Evolutionary conservation across 2,888 invertebrate species (phyloP).

Genomic region (Ophion slaviceki): DNA sequence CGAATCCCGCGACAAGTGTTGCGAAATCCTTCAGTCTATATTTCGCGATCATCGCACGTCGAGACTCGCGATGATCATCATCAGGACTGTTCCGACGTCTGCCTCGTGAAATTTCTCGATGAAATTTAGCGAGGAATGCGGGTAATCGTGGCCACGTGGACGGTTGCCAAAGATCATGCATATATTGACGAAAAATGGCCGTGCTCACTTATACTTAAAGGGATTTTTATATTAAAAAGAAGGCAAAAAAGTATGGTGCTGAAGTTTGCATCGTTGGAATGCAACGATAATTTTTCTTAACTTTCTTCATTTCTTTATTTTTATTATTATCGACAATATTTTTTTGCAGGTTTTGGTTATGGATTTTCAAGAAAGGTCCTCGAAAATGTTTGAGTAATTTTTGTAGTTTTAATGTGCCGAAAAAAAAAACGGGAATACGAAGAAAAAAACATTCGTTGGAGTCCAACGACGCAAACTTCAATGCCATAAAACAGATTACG

Average conservation of each 20-base stretch:
- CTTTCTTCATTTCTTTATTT: no score
- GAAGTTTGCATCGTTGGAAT: no score
- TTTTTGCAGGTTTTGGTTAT: no score
- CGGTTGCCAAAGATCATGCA: slow-evolving; percentile 53
- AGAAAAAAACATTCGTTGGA: no score
- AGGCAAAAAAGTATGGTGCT: not conserved
- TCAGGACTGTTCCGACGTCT: slow-evolving; percentile 2
- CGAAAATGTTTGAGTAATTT: no score
- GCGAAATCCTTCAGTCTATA: not conserved
- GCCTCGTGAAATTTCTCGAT: slow-evolving; percentile 19
- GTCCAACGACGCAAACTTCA: no score
- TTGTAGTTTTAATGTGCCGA: no score
- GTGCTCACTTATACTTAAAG: not conserved
- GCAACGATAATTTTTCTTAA: no score
- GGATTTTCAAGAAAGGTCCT: no score
- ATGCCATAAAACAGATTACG: not conserved
- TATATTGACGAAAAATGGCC: slow-evolving; percentile 11
- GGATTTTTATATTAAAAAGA: not conserved
- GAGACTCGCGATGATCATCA: not conserved
- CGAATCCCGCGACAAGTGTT: not conserved
- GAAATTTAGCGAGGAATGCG: slow-evolving; percentile 23
- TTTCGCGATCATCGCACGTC: not conserved
- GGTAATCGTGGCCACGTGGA: slow-evolving; percentile 31
- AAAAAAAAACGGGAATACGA: no score
- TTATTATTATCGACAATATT: no score